Percentiles rank a stretch among this genome's conserved stretches.
These are phyloP conservation scores for Orchesella cincta DNA, from an alignment of 1,140 invertebrate species.

Conservation along the genomic window DNA sequence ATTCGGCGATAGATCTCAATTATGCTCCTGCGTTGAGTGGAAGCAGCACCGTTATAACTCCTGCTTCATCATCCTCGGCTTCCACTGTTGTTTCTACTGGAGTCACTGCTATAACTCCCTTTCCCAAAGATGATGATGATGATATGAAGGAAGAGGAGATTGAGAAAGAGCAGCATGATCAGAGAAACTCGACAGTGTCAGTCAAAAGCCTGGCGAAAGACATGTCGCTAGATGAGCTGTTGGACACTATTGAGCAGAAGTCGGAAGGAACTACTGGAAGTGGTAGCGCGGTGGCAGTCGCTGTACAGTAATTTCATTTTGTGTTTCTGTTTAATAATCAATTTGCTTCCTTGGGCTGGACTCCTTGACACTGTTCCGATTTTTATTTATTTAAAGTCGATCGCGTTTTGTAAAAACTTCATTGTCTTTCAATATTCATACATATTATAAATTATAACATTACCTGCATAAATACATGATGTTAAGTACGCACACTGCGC, in stretches of 20 bases:
- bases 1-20: not conserved
- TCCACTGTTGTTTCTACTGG: not conserved
- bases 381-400: too few species aligned
- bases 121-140: not conserved
- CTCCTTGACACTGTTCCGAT: not conserved
- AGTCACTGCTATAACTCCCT: too few species aligned
- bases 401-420: not conserved
- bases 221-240: constrained; percentile 20
- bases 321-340: not conserved
- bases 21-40: not conserved
- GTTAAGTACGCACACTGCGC: too few species aligned
- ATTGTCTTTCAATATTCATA: not conserved
- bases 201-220: not conserved
- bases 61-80: not conserved
- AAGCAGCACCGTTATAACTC: not conserved
- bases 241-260: not conserved
- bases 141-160: not conserved
- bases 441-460: too few species aligned
- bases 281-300: not conserved
- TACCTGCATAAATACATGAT: too few species aligned
- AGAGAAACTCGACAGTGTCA: not conserved
- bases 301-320: not conserved
- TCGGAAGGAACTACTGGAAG: too few species aligned
- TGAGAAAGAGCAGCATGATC: not conserved
- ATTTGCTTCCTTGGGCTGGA: not conserved